A percentile compares a stretch with the other conserved stretches of the same genome.
Conservation (phyloP, 2,113 vertebrate species). For the Sphaerodactylus townsendi region DNA sequence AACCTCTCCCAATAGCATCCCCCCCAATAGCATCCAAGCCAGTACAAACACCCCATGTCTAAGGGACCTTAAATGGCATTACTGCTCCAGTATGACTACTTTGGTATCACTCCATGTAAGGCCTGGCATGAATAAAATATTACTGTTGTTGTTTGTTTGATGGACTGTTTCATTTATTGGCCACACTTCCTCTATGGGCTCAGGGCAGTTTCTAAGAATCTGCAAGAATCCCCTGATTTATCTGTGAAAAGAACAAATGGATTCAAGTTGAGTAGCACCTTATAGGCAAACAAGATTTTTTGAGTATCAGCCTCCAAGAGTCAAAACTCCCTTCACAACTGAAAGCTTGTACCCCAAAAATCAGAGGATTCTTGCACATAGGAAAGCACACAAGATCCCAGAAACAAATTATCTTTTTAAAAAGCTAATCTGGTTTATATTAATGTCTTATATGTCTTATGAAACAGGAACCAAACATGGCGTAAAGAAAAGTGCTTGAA, state of each 20-base stretch:
- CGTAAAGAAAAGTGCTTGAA: no score
- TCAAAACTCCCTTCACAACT: no score
- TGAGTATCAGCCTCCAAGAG: no score
- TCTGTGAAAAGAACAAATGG: not conserved
- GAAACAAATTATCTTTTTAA: constrained; percentile 37
- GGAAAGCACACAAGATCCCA: constrained; percentile 35
- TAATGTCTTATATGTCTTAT: constrained; percentile 39
- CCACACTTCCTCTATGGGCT: no score
- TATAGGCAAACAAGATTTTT: no score
- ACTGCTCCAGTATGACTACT: not conserved
- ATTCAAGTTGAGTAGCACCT: no score
- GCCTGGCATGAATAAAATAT: not conserved
- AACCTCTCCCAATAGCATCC: no score
- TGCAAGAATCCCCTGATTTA: constrained; percentile 31
- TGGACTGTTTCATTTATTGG: no score
- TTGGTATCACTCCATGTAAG: not conserved
- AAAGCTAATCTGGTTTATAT: constrained; percentile 58
- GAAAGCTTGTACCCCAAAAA: not conserved
- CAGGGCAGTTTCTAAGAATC: not conserved
- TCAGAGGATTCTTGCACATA: constrained; percentile 32
- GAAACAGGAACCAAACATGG: not conserved
- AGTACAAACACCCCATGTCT: no score
- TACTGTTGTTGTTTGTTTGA: no score
- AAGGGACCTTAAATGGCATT: not conserved
- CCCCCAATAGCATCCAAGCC: no score